These are phyloP conservation scores for Lepidurus packardi DNA, from an alignment of 1,140 invertebrate genomes.

Conservation along the genomic window DNA sequence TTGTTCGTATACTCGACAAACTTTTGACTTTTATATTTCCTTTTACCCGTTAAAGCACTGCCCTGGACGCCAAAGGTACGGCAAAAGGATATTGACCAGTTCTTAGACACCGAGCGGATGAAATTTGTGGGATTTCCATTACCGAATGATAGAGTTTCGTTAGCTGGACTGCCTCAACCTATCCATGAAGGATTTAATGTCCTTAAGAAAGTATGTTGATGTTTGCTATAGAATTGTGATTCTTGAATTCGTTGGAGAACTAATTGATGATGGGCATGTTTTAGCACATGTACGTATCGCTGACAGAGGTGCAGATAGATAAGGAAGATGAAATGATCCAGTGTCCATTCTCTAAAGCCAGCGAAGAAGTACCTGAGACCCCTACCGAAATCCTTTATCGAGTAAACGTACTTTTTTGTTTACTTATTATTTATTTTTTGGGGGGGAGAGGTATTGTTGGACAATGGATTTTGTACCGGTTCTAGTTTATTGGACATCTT, in stretches of 20 bases:
- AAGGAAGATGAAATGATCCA: slow-evolving; percentile 68
- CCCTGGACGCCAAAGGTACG: slow-evolving; percentile 96
- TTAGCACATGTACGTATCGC: slow-evolving; percentile 73
- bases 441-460: background rate
- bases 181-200: slow-evolving; percentile 92
- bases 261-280: slow-evolving; percentile 23
- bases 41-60: slow-evolving; percentile 46
- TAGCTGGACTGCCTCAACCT: slow-evolving; percentile 87
- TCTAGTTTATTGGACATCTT: background rate
- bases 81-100: slow-evolving; percentile 84
- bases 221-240: slow-evolving; percentile 27
- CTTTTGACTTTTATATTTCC: background rate
- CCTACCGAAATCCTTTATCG: slow-evolving; percentile 83
- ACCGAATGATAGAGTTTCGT: slow-evolving; percentile 72
- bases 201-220: slow-evolving; percentile 59
- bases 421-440: background rate
- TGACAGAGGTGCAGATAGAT: slow-evolving; percentile 74
- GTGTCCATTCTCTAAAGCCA: slow-evolving; percentile 52
- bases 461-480: background rate
- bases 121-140: slow-evolving; percentile 94
- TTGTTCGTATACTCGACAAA: background rate
- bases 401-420: slow-evolving; percentile 34
- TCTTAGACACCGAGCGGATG: slow-evolving; percentile 80
- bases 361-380: slow-evolving; percentile 65
- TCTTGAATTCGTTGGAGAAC: slow-evolving; percentile 28